phyloP scores from a whole-genome alignment of 2,113 vertebrate genomes.

The Hylia prasina region DNA sequence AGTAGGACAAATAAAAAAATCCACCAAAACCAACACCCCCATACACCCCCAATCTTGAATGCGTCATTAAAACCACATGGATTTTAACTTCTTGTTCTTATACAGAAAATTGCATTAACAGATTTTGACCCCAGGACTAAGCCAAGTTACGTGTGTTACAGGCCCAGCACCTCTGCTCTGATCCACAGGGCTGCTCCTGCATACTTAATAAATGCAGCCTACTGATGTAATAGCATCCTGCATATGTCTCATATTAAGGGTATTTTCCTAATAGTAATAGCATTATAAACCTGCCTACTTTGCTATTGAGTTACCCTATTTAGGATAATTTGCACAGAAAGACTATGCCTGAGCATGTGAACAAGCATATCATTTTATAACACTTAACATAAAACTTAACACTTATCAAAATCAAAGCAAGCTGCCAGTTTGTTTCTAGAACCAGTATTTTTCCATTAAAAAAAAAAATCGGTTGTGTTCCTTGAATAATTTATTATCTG shows the following conservation, averaged over 20 bases:
- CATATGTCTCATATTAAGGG: slow-evolving; percentile 71
- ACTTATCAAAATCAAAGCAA: slow-evolving; percentile 39
- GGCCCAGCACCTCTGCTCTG: slow-evolving; percentile 20
- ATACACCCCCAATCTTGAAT: not conserved
- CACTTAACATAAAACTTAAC: slow-evolving; percentile 15
- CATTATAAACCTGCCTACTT: slow-evolving; percentile 54
- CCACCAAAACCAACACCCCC: not conserved
- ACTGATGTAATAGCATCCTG: slow-evolving; percentile 37
- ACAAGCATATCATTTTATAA: slow-evolving; percentile 49
- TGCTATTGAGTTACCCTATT: slow-evolving; percentile 57
- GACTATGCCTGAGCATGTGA: not conserved
- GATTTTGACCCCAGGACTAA: slow-evolving; percentile 64
- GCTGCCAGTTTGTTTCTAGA: slow-evolving; percentile 12
- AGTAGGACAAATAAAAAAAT: not conserved
- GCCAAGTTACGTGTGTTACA: slow-evolving; percentile 34
- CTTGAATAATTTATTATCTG: slow-evolving; percentile 49
- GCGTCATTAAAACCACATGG: slow-evolving; percentile 63
- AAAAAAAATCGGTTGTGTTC: not conserved
- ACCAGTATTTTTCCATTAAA: slow-evolving; percentile 12
- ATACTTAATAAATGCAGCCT: slow-evolving; percentile 22
- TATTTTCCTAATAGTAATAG: slow-evolving; percentile 65
- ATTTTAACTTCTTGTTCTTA: slow-evolving; percentile 47
- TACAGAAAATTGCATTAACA: slow-evolving; percentile 70
- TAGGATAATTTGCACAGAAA: slow-evolving; percentile 56
- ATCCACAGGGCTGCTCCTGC: not conserved